phyloP scores from a whole-genome alignment of 2,797 vertebrate genomes.

The Rhadinocentrus ornatus region DNA sequence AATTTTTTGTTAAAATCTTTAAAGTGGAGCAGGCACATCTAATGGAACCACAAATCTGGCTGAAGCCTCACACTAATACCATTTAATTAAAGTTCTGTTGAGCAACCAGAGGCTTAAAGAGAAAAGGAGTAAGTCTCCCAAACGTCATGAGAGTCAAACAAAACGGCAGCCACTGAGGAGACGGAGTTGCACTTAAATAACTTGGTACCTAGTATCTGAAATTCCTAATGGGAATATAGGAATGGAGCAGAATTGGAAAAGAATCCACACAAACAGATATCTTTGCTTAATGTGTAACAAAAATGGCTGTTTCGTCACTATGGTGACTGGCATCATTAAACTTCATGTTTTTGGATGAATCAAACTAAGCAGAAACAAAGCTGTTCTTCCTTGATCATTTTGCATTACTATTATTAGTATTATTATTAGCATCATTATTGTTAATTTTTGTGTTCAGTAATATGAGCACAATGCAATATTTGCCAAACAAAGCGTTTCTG shows the following conservation, averaged over 20 bases:
- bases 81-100: conserved; percentile 58
- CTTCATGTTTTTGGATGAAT: conserved; percentile 45
- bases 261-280: neutral
- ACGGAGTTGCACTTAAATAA: neutral
- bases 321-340: conserved; percentile 40
- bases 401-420: neutral
- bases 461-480: neutral
- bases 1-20: conserved; percentile 25
- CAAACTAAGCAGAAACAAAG: conserved; percentile 1
- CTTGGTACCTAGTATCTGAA: neutral
- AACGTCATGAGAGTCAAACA: neutral
- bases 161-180: neutral
- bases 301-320: conserved; percentile 41
- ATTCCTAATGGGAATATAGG: neutral
- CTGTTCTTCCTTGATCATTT: too few species aligned
- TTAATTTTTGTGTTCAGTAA: conserved; percentile 10
- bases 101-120: conserved; percentile 49
- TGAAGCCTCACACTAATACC: conserved; percentile 33
- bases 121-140: conserved; percentile 15
- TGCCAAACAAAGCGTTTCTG: neutral
- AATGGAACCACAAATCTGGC: conserved; percentile 33
- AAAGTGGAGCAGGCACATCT: conserved; percentile 34
- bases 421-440: too few species aligned
- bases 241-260: neutral
- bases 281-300: neutral